Evolutionary conservation across 2,113 vertebrate genomes (phyloP), one percentile per base, ranked within the genome.

Genomic region (Phrynosoma platyrhinos): DNA sequence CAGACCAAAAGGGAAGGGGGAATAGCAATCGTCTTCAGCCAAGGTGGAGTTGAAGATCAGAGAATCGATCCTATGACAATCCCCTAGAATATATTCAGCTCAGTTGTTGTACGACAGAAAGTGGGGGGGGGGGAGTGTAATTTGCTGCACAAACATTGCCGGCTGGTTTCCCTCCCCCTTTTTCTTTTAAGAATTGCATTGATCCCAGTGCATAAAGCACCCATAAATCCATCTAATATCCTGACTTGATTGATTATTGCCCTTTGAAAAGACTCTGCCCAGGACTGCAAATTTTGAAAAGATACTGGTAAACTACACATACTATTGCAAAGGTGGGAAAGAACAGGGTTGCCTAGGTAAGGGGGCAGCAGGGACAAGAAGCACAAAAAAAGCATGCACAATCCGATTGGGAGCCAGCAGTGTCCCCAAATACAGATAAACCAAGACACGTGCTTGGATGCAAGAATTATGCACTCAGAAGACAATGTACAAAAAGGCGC

Each of bases 161-260:
- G 10, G 66, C 72, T 66, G 13, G 84, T 64, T 79, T 62, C 27
- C 62, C 40, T 30, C 53, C 2, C n/a, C 23, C 52, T 9, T 40
- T n/a, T 30, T 58, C 62, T 86, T 90, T 92, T 52, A 87, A 83
- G 92, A 88, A 83, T 86, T 64, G 77, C 90, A 95, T 94, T 82
- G 94, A 94, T 95, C 92, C 91, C 58, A 53, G 85, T 2, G 87
- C 90, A 85, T 79, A 89, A 91, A 89, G 88, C 84, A 71, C 69
- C 91, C 88, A 93, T 94, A 94, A 95, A 95, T 95, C 94, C 91
- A 87, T 80, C 92, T 81, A 12, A 62, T 82, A 85, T 83, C 89
- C 79, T 77, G 30, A 86, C 91, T 82, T 92, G 90, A 93, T 92
- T 79, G 94, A 94, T 94, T 93, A 92, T 86, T 91, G 90, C 91